These are phyloP conservation scores for Agraylea sexmaculata DNA, from an alignment of 1,140 invertebrate genomes.

Conservation along the genomic window DNA sequence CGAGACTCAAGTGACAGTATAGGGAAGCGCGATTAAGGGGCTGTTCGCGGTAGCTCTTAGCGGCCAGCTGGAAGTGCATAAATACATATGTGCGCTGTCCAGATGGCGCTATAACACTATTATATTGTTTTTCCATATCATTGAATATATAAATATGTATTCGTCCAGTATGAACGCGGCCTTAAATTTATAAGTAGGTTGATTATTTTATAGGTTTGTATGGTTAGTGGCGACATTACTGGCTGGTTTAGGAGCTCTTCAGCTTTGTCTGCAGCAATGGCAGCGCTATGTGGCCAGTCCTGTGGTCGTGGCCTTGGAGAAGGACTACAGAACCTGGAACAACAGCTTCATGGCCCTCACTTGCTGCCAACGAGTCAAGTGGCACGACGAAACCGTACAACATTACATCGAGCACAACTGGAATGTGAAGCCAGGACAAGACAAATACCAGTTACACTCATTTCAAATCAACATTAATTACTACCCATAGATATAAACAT, in stretches of 20 bases:
- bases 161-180: too few species aligned
- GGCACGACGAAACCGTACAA: constrained; percentile 15
- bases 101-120: too few species aligned
- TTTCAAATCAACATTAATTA: too few species aligned
- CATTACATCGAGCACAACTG: constrained; percentile 11
- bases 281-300: constrained; percentile 43
- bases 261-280: constrained; percentile 36
- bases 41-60: too few species aligned
- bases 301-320: constrained; percentile 47
- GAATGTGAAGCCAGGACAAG: constrained; percentile 8
- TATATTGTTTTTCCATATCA: too few species aligned
- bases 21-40: too few species aligned
- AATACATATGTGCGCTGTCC: too few species aligned
- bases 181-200: too few species aligned
- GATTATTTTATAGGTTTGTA: constrained; percentile 34
- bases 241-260: constrained; percentile 29
- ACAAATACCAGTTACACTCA: constrained; percentile 11
- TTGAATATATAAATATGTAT: constrained; percentile 3
- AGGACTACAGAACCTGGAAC: constrained; percentile 45
- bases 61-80: too few species aligned
- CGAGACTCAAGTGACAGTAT: too few species aligned
- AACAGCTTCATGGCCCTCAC: constrained; percentile 43
- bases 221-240: constrained; percentile 33
- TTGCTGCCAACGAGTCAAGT: constrained; percentile 33
- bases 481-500: too few species aligned